These are phyloP conservation scores for Trididemnum clinides DNA, from an alignment of 23 tunicate genomes.

Conservation along the genomic window DNA sequence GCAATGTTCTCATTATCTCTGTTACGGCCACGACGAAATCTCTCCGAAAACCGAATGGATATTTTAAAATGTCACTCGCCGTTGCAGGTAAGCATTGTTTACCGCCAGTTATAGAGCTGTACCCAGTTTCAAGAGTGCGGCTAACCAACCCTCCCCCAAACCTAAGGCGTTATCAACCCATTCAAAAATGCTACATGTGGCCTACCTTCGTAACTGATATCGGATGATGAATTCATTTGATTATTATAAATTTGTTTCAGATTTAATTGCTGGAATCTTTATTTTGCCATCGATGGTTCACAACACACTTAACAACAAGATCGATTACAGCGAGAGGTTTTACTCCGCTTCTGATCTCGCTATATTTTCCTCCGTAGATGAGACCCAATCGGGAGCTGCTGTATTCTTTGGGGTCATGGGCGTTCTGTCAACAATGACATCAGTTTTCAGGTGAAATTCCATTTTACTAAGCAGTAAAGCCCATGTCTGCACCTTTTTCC, in stretches of 20 bases:
- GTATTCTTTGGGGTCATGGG: constrained; percentile 51
- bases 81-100: constrained; percentile 87
- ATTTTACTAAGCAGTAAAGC: too few relatives aligned
- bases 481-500: too few relatives aligned
- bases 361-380: neutral
- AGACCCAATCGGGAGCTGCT: constrained; percentile 27
- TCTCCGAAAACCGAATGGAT: constrained; percentile 82
- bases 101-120: too few relatives aligned
- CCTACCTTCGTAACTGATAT: too few relatives aligned
- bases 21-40: constrained; percentile 50
- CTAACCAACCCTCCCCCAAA: too few relatives aligned
- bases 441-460: constrained; percentile 70
- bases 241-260: too few relatives aligned
- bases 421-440: constrained; percentile 48
- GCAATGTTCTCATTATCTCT: constrained; percentile 61
- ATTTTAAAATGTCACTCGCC: constrained; percentile 82
- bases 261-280: constrained; percentile 35
- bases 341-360: neutral
- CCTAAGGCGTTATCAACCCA: too few relatives aligned
- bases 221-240: too few relatives aligned
- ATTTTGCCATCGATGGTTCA: constrained; percentile 33
- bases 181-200: too few relatives aligned
- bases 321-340: constrained; percentile 5
- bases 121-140: too few relatives aligned
- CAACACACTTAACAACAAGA: constrained; percentile 36